Evolutionary conservation across 1,140 invertebrate genomes (phyloP).

Genomic region (Epicauta chinensis): DNA sequence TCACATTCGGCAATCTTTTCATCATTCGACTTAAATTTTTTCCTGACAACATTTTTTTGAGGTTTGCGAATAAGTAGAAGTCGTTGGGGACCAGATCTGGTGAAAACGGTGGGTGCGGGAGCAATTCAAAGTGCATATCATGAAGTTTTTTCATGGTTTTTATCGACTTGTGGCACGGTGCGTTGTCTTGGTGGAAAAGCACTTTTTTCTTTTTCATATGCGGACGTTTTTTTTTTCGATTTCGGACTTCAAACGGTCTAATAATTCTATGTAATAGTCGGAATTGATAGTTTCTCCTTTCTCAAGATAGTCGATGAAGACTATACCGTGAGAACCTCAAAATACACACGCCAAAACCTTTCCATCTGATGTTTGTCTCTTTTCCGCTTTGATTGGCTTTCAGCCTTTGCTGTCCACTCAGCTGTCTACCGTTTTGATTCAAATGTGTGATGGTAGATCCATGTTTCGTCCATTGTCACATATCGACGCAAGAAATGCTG

Average conservation of each 20-base stretch:
- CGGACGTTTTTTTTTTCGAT: conserved; percentile 20
- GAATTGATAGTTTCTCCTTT: conserved; percentile 29
- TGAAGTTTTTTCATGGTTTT: background rate
- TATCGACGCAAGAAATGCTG: background rate
- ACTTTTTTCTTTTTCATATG: conserved; percentile 25
- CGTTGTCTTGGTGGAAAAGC: conserved; percentile 40
- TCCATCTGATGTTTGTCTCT: conserved; percentile 17
- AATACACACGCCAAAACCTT: conserved; percentile 34
- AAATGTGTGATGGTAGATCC: background rate
- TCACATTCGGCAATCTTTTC: no score
- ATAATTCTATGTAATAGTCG: conserved; percentile 20
- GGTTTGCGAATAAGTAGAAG: no score
- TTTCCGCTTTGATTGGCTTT: background rate
- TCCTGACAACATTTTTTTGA: no score
- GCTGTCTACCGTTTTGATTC: background rate
- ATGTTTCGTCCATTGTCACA: background rate
- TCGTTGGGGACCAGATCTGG: no score
- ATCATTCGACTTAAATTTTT: no score
- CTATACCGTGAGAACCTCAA: conserved; percentile 34
- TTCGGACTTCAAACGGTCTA: conserved; percentile 22
- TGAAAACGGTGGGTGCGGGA: no score
- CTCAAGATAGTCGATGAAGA: conserved; percentile 37
- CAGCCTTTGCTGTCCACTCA: no score
- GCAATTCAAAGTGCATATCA: no score
- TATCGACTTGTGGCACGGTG: conserved; percentile 27